Evolutionary conservation across 2,888 invertebrate genomes (phyloP).

Genomic region (Slavum lentiscoides): DNA sequence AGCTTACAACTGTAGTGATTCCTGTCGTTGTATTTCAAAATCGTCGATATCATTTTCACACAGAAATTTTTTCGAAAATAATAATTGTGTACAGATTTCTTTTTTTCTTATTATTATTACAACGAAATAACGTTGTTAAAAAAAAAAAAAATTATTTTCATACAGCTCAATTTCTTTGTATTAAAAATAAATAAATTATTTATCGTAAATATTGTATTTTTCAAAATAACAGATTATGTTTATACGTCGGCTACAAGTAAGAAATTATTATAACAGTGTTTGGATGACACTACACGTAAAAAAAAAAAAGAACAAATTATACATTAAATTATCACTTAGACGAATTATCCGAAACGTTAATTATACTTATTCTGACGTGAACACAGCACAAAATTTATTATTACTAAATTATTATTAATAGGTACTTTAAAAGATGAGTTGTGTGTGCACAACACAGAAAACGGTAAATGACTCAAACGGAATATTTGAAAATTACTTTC

Average conservation of each 20-base stretch:
- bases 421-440: background rate
- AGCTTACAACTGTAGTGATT: no score
- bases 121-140: no score
- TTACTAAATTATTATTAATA: no score
- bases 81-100: background rate
- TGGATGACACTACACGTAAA: background rate
- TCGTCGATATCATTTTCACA: no score
- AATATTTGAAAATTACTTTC: slow-evolving; percentile 22
- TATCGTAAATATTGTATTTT: background rate
- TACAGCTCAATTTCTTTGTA: background rate
- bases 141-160: background rate
- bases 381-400: no score
- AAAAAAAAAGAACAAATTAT: background rate
- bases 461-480: background rate
- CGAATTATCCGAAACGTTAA: no score
- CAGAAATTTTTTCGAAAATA: background rate
- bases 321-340: background rate
- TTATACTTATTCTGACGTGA: no score
- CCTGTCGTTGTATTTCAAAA: background rate
- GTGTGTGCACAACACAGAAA: background rate
- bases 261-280: background rate
- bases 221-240: no score
- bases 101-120: background rate
- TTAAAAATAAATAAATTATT: background rate
- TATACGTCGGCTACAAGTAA: background rate